These are phyloP conservation scores for Branchinecta lindahli DNA, from an alignment of 1,140 invertebrate genomes.

Conservation along the genomic window DNA sequence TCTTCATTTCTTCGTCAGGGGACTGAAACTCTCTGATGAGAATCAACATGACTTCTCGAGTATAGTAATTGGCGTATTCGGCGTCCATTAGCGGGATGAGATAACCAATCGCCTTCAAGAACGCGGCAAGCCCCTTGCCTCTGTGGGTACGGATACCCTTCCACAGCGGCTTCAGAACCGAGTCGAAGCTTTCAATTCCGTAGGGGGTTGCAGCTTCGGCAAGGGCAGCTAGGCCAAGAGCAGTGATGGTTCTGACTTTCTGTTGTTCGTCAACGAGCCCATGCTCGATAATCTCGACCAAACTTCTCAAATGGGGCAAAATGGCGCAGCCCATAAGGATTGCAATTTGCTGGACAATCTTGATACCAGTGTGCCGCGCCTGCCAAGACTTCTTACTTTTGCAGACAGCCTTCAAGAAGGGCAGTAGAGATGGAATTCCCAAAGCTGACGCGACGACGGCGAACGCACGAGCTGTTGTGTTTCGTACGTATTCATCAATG, in stretches of 20 bases:
- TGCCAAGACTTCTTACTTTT: slow-evolving; percentile 99
- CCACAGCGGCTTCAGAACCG: slow-evolving; percentile 96
- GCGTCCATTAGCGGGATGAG: slow-evolving; percentile 99
- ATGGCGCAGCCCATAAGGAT: slow-evolving; percentile 99
- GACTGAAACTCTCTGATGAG: slow-evolving; percentile 98
- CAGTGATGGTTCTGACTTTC: slow-evolving; percentile 91
- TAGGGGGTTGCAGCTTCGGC: slow-evolving; percentile 98
- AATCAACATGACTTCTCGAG: slow-evolving; percentile 98
- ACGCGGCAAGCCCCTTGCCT: slow-evolving; percentile 96
- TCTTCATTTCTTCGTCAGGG: slow-evolving; percentile 99
- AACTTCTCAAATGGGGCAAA: slow-evolving; percentile 87
- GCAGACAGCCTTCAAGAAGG: slow-evolving; percentile 97
- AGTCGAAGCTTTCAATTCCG: slow-evolving; percentile 99
- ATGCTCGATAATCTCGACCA: slow-evolving; percentile 99
- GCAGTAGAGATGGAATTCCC: slow-evolving; percentile 91
- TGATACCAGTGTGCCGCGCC: slow-evolving; percentile 97
- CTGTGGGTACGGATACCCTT: slow-evolving; percentile 96
- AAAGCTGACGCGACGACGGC: slow-evolving; percentile 97
- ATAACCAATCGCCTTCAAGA: slow-evolving; percentile 98
- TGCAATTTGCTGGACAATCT: slow-evolving; percentile 99
- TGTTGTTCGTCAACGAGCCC: slow-evolving; percentile 75
- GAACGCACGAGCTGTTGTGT: slow-evolving; percentile 96
- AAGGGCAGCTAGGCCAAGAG: slow-evolving; percentile 90
- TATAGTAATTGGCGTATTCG: slow-evolving; percentile 99
- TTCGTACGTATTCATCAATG: slow-evolving; percentile 98